Evolutionary conservation across 2,797 vertebrate species (phyloP).

Genomic region (Carcharodon carcharias): DNA sequence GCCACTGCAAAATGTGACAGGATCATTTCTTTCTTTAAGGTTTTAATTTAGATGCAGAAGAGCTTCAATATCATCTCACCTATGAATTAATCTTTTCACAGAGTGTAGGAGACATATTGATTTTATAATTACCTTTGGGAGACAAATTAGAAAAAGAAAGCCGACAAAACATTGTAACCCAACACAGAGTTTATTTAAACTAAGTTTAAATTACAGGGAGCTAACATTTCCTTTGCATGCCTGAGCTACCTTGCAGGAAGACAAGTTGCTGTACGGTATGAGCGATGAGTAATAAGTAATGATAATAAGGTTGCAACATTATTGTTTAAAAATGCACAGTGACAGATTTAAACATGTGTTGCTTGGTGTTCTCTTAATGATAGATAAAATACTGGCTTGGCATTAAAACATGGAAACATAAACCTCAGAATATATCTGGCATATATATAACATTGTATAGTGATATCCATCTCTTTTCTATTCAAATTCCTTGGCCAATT

Average conservation of each 20-base stretch:
- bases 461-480: background rate
- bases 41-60: slow-evolving; percentile 35
- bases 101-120: slow-evolving; percentile 27
- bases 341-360: background rate
- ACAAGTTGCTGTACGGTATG: background rate
- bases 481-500: background rate
- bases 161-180: background rate
- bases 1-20: background rate
- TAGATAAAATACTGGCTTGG: background rate
- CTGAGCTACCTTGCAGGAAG: background rate
- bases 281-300: background rate
- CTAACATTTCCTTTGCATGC: background rate
- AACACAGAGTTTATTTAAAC: background rate
- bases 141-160: slow-evolving; percentile 14
- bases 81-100: background rate
- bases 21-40: slow-evolving; percentile 14
- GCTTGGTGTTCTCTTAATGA: background rate
- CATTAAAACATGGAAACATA: background rate
- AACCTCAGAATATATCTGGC: background rate
- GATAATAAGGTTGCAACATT: background rate
- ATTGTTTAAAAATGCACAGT: background rate
- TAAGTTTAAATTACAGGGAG: background rate
- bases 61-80: slow-evolving; percentile 12
- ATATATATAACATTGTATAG: background rate
- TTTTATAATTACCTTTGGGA: slow-evolving; percentile 16